phyloP scores from a whole-genome alignment of 1,140 invertebrate genomes.

The Bombus consobrinus region DNA sequence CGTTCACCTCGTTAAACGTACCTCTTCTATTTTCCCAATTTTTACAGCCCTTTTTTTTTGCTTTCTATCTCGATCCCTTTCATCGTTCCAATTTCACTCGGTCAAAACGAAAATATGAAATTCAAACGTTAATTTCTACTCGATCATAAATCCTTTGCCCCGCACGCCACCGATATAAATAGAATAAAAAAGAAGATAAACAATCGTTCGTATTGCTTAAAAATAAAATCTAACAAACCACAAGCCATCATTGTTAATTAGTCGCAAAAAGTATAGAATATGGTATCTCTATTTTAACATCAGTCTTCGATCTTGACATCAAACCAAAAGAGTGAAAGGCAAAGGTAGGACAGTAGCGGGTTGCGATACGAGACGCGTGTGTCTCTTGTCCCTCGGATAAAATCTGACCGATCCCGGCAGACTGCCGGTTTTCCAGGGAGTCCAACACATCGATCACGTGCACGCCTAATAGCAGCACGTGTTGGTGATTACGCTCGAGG shows the following conservation, averaged over 20 bases:
- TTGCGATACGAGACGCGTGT: constrained; percentile 11
- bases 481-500: constrained; percentile 78
- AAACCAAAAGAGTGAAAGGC: no score
- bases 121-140: no score
- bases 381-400: constrained; percentile 53
- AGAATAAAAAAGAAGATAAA: no score
- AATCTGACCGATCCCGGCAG: constrained; percentile 54
- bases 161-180: no score
- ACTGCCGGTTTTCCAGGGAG: constrained; percentile 60
- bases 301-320: not conserved
- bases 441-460: constrained; percentile 76
- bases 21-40: not conserved
- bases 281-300: not conserved
- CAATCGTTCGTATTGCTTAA: no score
- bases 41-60: not conserved
- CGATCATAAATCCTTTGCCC: no score
- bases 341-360: not conserved
- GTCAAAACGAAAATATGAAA: not conserved
- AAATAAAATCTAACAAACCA: no score
- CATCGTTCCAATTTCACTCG: not conserved
- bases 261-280: no score
- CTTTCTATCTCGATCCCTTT: not conserved
- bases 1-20: not conserved
- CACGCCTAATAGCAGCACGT: constrained; percentile 78
- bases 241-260: not conserved